Conservation (phyloP, 1,140 invertebrate genomes). For the Cepaea nemoralis region DNA sequence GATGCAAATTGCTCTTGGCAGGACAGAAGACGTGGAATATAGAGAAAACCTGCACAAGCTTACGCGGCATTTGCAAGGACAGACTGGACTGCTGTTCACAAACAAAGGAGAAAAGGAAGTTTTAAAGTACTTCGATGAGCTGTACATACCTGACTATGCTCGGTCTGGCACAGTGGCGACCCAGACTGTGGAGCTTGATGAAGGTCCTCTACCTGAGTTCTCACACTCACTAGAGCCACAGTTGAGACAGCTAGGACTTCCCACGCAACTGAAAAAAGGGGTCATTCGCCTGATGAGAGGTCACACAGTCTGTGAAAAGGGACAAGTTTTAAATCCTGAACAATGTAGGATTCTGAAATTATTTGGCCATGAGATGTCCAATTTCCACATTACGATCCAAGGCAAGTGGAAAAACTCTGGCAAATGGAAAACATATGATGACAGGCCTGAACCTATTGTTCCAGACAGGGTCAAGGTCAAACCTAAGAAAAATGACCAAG, state of each 20-base stretch:
- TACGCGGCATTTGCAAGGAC: slow-evolving; percentile 82
- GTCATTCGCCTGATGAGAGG: slow-evolving; percentile 88
- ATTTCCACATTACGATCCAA: slow-evolving; percentile 81
- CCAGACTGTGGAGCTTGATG: slow-evolving; percentile 83
- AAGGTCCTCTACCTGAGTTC: slow-evolving; percentile 89
- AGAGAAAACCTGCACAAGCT: slow-evolving; percentile 87
- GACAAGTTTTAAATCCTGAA: slow-evolving; percentile 86
- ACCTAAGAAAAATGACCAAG: slow-evolving; percentile 22
- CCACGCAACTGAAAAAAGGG: slow-evolving; percentile 88
- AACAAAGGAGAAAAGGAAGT: slow-evolving; percentile 86
- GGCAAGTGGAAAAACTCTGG: slow-evolving; percentile 73
- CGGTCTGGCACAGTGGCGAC: slow-evolving; percentile 87
- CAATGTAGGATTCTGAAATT: slow-evolving; percentile 94
- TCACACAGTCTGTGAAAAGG: slow-evolving; percentile 88
- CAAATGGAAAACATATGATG: slow-evolving; percentile 32
- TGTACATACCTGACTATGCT: slow-evolving; percentile 86
- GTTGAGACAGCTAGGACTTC: slow-evolving; percentile 90
- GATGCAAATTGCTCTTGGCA: slow-evolving; percentile 91
- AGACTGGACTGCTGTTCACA: slow-evolving; percentile 95
- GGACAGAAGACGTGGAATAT: slow-evolving; percentile 86
- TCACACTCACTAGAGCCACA: slow-evolving; percentile 95
- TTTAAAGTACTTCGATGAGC: slow-evolving; percentile 84
- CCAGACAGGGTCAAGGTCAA: slow-evolving; percentile 35
- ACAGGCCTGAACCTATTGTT: slow-evolving; percentile 1
- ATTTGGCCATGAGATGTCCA: slow-evolving; percentile 84